These are phyloP conservation scores for Trinectes maculatus DNA, from an alignment of 2,113 vertebrate genomes.

Conservation along the genomic window DNA sequence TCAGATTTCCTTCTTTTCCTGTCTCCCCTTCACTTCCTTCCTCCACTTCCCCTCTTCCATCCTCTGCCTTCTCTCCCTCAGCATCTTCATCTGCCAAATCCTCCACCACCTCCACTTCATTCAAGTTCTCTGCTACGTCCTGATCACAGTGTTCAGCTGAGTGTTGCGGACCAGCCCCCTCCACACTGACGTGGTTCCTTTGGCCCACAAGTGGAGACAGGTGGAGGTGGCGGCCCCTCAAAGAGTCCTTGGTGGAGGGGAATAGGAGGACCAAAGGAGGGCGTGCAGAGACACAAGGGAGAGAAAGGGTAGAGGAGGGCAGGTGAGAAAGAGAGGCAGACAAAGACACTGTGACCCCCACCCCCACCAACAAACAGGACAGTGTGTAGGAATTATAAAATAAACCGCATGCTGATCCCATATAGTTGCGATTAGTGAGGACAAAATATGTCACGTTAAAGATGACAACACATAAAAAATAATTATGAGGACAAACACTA, in stretches of 20 bases:
- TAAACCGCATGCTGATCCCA: too few relatives aligned
- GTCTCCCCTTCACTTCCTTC: slow-evolving; percentile 12
- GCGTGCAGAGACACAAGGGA: slow-evolving; percentile 53
- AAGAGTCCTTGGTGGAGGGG: slow-evolving; percentile 66
- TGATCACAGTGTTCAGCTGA: slow-evolving; percentile 13
- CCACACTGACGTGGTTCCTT: slow-evolving; percentile 48
- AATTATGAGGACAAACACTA: too few relatives aligned
- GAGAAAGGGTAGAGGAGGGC: slow-evolving; percentile 42
- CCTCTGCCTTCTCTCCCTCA: slow-evolving; percentile 22
- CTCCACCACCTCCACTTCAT: slow-evolving; percentile 18
- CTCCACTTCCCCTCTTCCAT: background rate
- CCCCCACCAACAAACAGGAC: background rate
- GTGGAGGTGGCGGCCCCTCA: slow-evolving; percentile 49
- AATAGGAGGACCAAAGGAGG: slow-evolving; percentile 40
- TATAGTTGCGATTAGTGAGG: too few relatives aligned
- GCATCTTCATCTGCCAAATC: background rate
- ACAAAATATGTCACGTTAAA: too few relatives aligned
- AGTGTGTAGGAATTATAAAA: background rate
- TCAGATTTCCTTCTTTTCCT: slow-evolving; percentile 19
- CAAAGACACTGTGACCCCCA: slow-evolving; percentile 3
- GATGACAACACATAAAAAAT: background rate
- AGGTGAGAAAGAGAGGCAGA: slow-evolving; percentile 35
- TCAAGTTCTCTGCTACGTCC: slow-evolving; percentile 39
- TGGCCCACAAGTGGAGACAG: slow-evolving; percentile 43
- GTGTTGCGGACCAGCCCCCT: slow-evolving; percentile 10